Evolutionary conservation across 2,797 vertebrate species (phyloP).

Genomic region (Poeciliopsis presidionis): DNA sequence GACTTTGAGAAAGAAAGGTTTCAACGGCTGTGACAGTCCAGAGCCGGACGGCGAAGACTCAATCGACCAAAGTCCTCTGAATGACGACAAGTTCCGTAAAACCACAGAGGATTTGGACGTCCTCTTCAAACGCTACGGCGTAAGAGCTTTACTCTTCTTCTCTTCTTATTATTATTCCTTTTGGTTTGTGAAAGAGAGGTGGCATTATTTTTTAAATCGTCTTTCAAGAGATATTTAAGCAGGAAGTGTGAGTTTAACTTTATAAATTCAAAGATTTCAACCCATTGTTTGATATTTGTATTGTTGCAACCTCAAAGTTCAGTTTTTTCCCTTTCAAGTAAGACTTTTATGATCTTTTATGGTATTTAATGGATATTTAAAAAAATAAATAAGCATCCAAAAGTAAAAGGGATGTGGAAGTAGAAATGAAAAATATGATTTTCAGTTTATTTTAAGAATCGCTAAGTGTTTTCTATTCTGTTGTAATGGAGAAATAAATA

Average conservation of each 20-base stretch:
- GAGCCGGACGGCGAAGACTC: slow-evolving; percentile 98
- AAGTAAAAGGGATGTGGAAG: neutral
- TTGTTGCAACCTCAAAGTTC: neutral
- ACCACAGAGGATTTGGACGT: slow-evolving; percentile 94
- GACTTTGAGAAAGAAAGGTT: slow-evolving; percentile 99
- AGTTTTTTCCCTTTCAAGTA: neutral
- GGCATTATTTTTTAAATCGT: neutral
- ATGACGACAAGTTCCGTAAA: slow-evolving; percentile 97
- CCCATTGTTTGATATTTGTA: neutral
- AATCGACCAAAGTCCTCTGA: slow-evolving; percentile 96
- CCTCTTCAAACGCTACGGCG: slow-evolving; percentile 96
- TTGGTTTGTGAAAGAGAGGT: neutral
- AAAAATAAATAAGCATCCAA: neutral
- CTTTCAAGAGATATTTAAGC: neutral
- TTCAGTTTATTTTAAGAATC: neutral
- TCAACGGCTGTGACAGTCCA: slow-evolving; percentile 99
- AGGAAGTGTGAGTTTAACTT: neutral
- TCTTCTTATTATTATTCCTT: neutral
- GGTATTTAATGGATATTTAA: neutral
- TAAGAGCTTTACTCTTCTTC: slow-evolving; percentile 71
- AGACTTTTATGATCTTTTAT: neutral
- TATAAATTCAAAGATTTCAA: neutral
- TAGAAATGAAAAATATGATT: neutral
- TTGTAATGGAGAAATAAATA: neutral
- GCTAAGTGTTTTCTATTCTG: neutral